Base-by-base conservation (phyloP, 2,113 vertebrate species). In the Thamnophis sirtalis region DNA sequence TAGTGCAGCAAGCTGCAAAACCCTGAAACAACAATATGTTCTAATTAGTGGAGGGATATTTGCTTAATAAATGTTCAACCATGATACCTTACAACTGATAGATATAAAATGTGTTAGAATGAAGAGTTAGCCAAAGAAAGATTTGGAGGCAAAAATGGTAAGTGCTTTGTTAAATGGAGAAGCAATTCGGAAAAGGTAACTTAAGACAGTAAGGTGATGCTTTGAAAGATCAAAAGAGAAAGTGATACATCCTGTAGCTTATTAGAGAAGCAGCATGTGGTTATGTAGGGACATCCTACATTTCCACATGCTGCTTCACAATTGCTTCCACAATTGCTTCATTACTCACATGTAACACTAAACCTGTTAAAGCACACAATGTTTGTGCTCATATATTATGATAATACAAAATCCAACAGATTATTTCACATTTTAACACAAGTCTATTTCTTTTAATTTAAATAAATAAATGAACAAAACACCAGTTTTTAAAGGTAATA, bases 1-100 rank as follows among this genome's bases (percentile, higher is more conserved):
- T 54, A 80, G 58, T 51, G 56, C n/a, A 84, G 43, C 49, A 43
- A 93, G 55, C 8, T 33, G 51, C 3, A 89, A 63, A 95, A 93
- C 86, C 48, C 4, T 33, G 17, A 53, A 9, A 3, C 1, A 93
- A 26, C 92, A 86, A 51, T 15, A 49, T 24, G 94, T 96, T 94
- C 13, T 19, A 58, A 26, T 85, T 87, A 86, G 1, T 28, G 51
- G 22, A 63, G 56, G 1, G 33, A 60, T 90, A 54, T 92, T n/a
- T 84, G 6, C 49, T 93, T 88, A 93, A 90, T 87, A 92, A 92
- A 92, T 19, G 26, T 91, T 92, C 17, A 80, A 21, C 10, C 85
- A 73, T 89, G n/a, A 93, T 80, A 48, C 50, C 28, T 63, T 93
- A 92, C 87, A 28, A 84, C 50, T 21, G 17, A 26, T 49, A 93